Evolutionary conservation across 1,140 invertebrate genomes (phyloP), one percentile per base, ranked within the genome.

Genomic region (Eupeodes corollae): DNA sequence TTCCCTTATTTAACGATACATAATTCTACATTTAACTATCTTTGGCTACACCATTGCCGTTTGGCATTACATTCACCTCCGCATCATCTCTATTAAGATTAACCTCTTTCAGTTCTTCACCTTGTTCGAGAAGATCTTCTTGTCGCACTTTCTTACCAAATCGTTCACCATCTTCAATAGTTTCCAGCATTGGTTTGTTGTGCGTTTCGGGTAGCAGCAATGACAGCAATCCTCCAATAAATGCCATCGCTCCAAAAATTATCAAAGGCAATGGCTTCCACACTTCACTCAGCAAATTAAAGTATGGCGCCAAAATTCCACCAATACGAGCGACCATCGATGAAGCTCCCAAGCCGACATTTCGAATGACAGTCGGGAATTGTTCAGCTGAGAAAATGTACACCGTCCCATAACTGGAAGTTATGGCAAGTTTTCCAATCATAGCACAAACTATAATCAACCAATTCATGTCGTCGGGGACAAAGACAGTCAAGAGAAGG

Each of bases 351-450:
- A 91, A 63, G 11, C 79, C 86, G 38, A 83, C 80, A 58, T 86
- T 89, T 46, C 88, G 72, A 34, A 91, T 79, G 8, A 85, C 79
- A 1, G 88, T 91, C 1, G 88, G 88, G 56, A 87, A 89, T 57
- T 88, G 81, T 70, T 91, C 88, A 6, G 82, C 79, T 10, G 87
- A 83, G 59, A 84, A 87, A 38, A 90, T 75, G 56, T 88, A 90
- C 30, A 89, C 78, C 2, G 85, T 79, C 26, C 80, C 83, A 58
- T 86, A 91, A 8, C 84, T 84, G 0, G 84, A 78, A 0, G 86
- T 88, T 44, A 89, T 88, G 13, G 83, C 81, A 53, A 91, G 72
- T 71, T 91, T 91, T 9, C 83, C 86, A 38, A 84, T 63, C 84
- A 91, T 88, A 8, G 84, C 82, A 37, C 82, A 74, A 8, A 75